phyloP scores from a whole-genome alignment of 2,888 invertebrate genomes.

The Chrysolina haemoptera region DNA sequence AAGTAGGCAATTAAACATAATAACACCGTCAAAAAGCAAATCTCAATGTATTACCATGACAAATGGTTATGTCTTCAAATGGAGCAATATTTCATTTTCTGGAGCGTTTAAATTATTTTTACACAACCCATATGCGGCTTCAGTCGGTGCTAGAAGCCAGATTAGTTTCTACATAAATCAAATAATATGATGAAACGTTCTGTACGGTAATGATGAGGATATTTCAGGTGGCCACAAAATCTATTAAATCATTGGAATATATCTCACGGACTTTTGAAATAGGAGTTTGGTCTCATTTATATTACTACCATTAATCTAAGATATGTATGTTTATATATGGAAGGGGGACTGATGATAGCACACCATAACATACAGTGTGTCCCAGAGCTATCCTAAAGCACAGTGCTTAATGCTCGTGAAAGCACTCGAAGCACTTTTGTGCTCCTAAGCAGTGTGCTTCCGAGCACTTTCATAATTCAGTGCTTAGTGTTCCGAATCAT shows the following conservation, averaged over 20 bases:
- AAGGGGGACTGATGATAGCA: neutral
- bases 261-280: conserved; percentile 1
- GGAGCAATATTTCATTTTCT: conserved; percentile 42
- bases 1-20: conserved; percentile 41
- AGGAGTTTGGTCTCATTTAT: neutral
- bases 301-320: no score
- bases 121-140: conserved; percentile 33
- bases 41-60: conserved; percentile 35
- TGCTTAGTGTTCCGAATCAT: no score
- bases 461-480: no score
- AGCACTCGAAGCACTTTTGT: no score
- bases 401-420: no score
- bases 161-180: conserved; percentile 40
- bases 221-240: conserved; percentile 42
- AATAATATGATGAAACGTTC: conserved; percentile 38
- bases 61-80: conserved; percentile 38
- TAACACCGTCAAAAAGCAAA: conserved; percentile 43
- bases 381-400: no score
- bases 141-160: conserved; percentile 33
- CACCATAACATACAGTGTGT: no score
- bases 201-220: conserved; percentile 34
- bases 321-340: neutral
- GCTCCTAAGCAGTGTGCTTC: no score
- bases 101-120: conserved; percentile 40
- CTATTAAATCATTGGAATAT: conserved; percentile 32